Evolutionary conservation across 2,888 invertebrate genomes (phyloP).

Genomic region (Cerastoderma edule): DNA sequence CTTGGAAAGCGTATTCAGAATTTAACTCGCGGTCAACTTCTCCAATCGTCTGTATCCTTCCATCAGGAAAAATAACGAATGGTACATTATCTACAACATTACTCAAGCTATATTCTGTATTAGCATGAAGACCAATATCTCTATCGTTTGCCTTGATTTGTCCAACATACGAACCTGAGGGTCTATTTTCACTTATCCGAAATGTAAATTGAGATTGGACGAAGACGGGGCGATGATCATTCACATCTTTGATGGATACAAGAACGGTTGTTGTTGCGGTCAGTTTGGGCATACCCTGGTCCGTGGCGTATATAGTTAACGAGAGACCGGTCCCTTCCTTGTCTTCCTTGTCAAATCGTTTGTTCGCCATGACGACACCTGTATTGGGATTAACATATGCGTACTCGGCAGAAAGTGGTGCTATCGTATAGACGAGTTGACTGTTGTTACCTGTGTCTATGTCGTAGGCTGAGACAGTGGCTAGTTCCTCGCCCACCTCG

Average conservation of each 20-base stretch:
- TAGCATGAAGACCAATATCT: conserved; percentile 93
- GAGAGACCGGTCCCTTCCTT: conserved; percentile 92
- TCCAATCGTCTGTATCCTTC: conserved; percentile 69
- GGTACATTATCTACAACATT: conserved; percentile 56
- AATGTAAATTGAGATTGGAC: conserved; percentile 96
- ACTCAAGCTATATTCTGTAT: conserved; percentile 44
- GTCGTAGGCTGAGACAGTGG: conserved; percentile 62
- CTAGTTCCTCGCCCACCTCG: conserved; percentile 59
- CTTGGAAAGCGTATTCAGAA: conserved; percentile 68
- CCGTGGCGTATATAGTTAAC: conserved; percentile 94
- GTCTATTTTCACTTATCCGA: conserved; percentile 93
- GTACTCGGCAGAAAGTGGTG: conserved; percentile 89
- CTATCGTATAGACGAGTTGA: conserved; percentile 85
- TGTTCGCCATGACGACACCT: conserved; percentile 93
- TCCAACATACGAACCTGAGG: conserved; percentile 94
- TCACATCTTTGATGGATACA: conserved; percentile 96
- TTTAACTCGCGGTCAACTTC: conserved; percentile 71
- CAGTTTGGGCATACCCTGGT: conserved; percentile 88
- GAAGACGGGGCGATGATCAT: conserved; percentile 97
- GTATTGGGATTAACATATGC: conserved; percentile 90
- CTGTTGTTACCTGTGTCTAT: conserved; percentile 67
- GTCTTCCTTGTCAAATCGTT: conserved; percentile 92
- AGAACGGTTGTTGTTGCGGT: conserved; percentile 87
- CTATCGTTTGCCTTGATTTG: conserved; percentile 96
- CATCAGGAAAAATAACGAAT: conserved; percentile 70